Conservation (phyloP, 1,140 invertebrate genomes). For the Monochamus saltuarius region DNA sequence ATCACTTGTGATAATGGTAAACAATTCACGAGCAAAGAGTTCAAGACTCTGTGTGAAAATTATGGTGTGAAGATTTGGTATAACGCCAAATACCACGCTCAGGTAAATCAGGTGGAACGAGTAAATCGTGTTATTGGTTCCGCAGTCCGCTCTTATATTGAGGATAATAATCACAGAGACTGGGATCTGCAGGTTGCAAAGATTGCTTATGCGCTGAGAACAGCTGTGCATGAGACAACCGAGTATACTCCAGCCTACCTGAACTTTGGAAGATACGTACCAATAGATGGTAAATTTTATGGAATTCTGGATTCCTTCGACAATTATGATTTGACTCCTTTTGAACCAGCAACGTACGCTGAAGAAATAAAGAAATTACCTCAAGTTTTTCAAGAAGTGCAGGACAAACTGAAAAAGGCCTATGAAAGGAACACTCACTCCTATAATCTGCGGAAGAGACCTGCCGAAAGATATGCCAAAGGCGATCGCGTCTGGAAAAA, state of each 20-base stretch:
- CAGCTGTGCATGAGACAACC: constrained; percentile 18
- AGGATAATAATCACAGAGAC: constrained; percentile 21
- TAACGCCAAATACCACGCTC: constrained; percentile 29
- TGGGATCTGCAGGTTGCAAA: constrained; percentile 24
- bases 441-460: constrained; percentile 22
- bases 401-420: not conserved
- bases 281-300: constrained; percentile 16
- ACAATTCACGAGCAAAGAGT: constrained; percentile 23
- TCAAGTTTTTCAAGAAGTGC: not conserved
- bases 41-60: constrained; percentile 14
- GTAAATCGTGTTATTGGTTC: constrained; percentile 32
- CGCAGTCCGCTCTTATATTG: constrained; percentile 23
- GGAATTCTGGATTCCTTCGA: not conserved
- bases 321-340: constrained; percentile 7
- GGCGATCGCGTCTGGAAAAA: constrained; percentile 21
- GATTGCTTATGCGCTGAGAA: constrained; percentile 27
- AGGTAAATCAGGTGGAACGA: constrained; percentile 32
- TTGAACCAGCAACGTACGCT: constrained; percentile 12
- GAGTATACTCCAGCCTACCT: constrained; percentile 36
- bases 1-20: constrained; percentile 37
- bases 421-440: constrained; percentile 13
- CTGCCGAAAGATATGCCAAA: constrained; percentile 5
- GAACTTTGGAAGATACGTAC: constrained; percentile 28
- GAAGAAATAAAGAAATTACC: constrained; percentile 8
- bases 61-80: constrained; percentile 22